phyloP scores from a whole-genome alignment of 2,888 invertebrate genomes.

The Limnephilus rhombicus region DNA sequence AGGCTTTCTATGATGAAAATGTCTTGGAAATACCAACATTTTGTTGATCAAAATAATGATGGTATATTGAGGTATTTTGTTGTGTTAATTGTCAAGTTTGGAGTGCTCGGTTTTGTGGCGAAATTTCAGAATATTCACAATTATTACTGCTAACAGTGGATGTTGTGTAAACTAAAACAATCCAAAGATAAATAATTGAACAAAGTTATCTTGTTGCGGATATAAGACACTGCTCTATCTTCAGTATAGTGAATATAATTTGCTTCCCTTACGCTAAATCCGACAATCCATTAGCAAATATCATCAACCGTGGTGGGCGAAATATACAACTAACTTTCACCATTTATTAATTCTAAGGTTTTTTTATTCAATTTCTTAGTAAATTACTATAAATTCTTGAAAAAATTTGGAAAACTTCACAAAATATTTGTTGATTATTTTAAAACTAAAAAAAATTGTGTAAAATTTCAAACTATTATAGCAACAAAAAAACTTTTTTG shows the following conservation, averaged over 20 bases:
- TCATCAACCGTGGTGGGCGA: not conserved
- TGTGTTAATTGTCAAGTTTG: not conserved
- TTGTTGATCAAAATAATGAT: not conserved
- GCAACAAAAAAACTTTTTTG: too few relatives aligned
- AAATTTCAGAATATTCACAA: not conserved
- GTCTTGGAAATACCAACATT: not conserved
- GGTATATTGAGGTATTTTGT: not conserved
- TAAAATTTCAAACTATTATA: too few relatives aligned
- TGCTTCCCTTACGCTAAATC: not conserved
- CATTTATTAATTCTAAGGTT: too few relatives aligned
- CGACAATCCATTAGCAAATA: not conserved
- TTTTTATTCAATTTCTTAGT: too few relatives aligned
- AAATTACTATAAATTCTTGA: too few relatives aligned
- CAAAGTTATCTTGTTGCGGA: not conserved
- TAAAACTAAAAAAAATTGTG: too few relatives aligned
- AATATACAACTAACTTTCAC: not conserved
- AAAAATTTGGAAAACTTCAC: too few relatives aligned
- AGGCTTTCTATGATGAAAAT: not conserved
- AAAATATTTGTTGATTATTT: too few relatives aligned
- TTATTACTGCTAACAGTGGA: not conserved
- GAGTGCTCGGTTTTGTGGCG: not conserved
- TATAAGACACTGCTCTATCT: not conserved
- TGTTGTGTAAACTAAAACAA: not conserved
- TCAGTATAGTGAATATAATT: not conserved
- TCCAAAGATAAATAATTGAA: not conserved